Base-by-base conservation (phyloP, 2,797 vertebrate species). In the Lindbergichthys nudifrons region DNA sequence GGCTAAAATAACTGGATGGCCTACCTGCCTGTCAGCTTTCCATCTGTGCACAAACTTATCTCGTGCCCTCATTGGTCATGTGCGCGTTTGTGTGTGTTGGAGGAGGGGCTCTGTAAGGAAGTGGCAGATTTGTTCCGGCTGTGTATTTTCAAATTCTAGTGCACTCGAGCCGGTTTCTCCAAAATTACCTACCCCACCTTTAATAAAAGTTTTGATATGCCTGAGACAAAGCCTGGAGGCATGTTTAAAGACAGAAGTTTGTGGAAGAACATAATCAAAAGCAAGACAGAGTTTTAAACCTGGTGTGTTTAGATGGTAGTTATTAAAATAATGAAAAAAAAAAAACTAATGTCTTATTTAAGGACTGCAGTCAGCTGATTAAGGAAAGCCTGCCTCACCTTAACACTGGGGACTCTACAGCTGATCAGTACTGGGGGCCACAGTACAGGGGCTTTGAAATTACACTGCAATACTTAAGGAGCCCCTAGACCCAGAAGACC, bases 381-480 rank as follows among this genome's bases (percentile, higher is more conserved):
- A 41, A 71, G 14, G 23, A 16, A 3, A 36, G 4, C 11, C 14
- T 51, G 23, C 23, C 61, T 32, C 45, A 56, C 41, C 50, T 69
- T 23, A 59, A 50, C 41, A 48, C 45, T 6, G 18, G 14, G 23
- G 2, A 50, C 63, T 48, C n/a, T 23, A 18, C 41, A 59, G 46
- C 56, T 10, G 32, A 52, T 65, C 11, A 41, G 39, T 64, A 23
- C 47, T 46, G 14, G 41, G 41, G 43, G 39, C 46, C 32, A 54
- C 47, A 62, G 48, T n/a, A 50, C 14, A 26, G 16, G 6, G 10
- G 18, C 36, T 69, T 26, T 59, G 47, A 48, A 5, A 43, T 78
- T 73, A 70, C 12, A 10, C 30, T 51, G 48, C 26, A 36, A 43
- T 68, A 51, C 53, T 73, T 39, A 15, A 16, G 43, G 23, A 39